Conservation (phyloP, 1,140 invertebrate genomes). For the Linepithema humile region DNA sequence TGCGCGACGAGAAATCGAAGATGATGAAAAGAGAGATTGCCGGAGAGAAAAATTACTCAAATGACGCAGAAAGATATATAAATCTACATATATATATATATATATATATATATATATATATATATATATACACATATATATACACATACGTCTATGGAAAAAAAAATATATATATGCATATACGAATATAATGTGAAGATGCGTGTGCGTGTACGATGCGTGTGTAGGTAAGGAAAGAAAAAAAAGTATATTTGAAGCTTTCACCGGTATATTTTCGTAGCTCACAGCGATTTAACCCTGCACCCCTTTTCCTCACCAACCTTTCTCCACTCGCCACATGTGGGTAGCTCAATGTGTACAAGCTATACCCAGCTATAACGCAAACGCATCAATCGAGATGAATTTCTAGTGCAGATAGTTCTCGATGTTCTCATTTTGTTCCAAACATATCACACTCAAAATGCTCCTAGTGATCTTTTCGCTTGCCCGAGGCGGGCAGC, state of each 20-base stretch:
- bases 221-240: conserved; percentile 35
- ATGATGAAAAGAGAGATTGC: conserved; percentile 22
- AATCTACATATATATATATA: conserved; percentile 3
- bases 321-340: not conserved
- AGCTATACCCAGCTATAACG: conserved; percentile 11
- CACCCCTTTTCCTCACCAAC: not conserved
- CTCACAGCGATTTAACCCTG: conserved; percentile 70
- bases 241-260: conserved; percentile 51
- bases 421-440: conserved; percentile 23
- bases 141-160: conserved; percentile 5
- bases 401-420: not conserved
- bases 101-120: conserved; percentile 8
- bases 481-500: not conserved
- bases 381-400: not conserved
- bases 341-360: not conserved
- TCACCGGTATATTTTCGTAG: conserved; percentile 75
- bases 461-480: not conserved
- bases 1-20: conserved; percentile 45
- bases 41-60: conserved; percentile 44
- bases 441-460: conserved; percentile 25
- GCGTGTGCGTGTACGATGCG: conserved; percentile 57
- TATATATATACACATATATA: not conserved
- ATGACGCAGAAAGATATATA: conserved; percentile 10
- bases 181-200: conserved; percentile 27
- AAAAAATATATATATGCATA: conserved; percentile 9